Base-by-base conservation (phyloP, 2,888 invertebrate species). In the Sminthurinus aureus region DNA sequence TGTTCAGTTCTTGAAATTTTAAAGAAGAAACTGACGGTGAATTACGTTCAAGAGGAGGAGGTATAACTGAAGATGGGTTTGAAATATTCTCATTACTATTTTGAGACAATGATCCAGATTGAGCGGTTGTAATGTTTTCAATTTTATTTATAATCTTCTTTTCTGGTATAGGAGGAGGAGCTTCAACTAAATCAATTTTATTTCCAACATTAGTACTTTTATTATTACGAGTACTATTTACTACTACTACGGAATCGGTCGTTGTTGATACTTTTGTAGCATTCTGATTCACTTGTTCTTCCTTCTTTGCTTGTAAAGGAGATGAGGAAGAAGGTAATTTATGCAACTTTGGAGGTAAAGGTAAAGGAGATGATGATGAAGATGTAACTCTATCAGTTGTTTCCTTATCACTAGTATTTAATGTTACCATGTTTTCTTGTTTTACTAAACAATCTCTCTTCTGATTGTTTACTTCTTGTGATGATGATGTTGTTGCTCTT, bases 91-190 rank as follows among this genome's bases (percentile, higher is more conserved):
- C n/a, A 51, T 11, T 18, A 76, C 22, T 20, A 8, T 38, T n/a
- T n/a, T 52, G n/a, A 12, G 69, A 9, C 3, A 9, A 9, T 22
- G n/a, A 3, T 22, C 3, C 69, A 69, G 18, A 3, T 11, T 2
- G 3, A 20, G 69, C n/a, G n/a, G 22, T 22, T 69, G 22, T 22
- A 69, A 9, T 69, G 2, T 15, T n/a, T 69, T 11, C 22, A 22
- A 22, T 69, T 11, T 69, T 69, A 69, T 18, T 38, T n/a, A 12
- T 81, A 13, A 81, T 15, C n/a, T 20, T 81, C 51, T 78, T 82
- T 52, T 82, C 69, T n/a, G 77, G 78, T 2, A 78, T 15, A 15
- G 82, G 78, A 22, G 78, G 82, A 66, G 82, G 82, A 50, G 26
- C 26, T n/a, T 82, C 67, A 22, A 75, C 18, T 58, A 15, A 13